Evolutionary conservation across 2,113 vertebrate genomes (phyloP).

Genomic region (Ahaetulla prasina): DNA sequence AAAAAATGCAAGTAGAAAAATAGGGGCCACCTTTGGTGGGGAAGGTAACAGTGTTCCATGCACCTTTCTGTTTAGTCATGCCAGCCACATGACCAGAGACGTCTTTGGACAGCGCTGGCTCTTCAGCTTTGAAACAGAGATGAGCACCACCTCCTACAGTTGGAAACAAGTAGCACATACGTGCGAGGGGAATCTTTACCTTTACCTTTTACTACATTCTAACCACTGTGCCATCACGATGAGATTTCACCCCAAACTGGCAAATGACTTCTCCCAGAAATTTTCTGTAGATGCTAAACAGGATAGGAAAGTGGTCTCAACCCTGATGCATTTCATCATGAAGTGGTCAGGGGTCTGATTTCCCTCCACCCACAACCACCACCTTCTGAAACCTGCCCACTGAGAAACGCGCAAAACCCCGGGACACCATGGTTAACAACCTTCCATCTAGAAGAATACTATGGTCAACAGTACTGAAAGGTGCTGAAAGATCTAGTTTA

Average conservation of each 20-base stretch:
- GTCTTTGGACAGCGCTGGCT: too few species aligned
- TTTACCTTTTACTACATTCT: not conserved
- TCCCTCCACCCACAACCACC: not conserved
- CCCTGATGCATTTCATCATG: not conserved
- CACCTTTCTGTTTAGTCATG: too few species aligned
- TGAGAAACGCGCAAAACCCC: not conserved
- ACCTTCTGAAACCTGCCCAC: not conserved
- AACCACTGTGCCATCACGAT: not conserved
- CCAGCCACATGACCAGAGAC: too few species aligned
- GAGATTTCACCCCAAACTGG: not conserved
- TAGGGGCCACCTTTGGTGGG: too few species aligned
- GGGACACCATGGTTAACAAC: accelerated
- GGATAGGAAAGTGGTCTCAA: not conserved
- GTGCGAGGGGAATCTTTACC: too few species aligned
- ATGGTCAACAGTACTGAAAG: not conserved
- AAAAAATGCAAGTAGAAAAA: too few species aligned
- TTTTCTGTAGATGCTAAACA: not conserved
- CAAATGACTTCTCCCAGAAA: not conserved
- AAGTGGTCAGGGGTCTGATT: not conserved
- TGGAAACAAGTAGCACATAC: too few species aligned
- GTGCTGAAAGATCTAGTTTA: not conserved
- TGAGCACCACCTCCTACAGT: too few species aligned
- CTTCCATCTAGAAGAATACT: not conserved
- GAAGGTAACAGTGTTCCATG: too few species aligned
- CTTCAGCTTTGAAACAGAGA: too few species aligned